phyloP scores from a whole-genome alignment of 2,888 invertebrate species.

The Aleiodes leptofemur region DNA sequence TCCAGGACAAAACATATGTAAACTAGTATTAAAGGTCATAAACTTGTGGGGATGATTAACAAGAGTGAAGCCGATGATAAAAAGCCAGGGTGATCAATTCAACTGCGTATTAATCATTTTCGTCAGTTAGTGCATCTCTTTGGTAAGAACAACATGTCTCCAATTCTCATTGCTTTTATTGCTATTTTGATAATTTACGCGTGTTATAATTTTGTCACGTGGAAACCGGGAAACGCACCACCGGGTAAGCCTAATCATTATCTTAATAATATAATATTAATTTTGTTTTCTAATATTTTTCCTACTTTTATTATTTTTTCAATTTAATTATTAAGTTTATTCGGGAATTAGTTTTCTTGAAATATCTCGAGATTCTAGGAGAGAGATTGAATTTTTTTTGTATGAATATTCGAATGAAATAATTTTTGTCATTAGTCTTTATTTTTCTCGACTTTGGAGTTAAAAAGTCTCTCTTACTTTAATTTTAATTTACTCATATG shows the following conservation, averaged over 20 bases:
- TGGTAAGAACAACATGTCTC: slow-evolving; percentile 41
- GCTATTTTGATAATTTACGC: slow-evolving; percentile 51
- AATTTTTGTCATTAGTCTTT: too few species aligned
- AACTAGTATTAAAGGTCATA: slow-evolving; percentile 13
- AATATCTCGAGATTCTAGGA: too few species aligned
- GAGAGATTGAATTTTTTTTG: too few species aligned
- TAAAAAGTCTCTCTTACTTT: too few species aligned
- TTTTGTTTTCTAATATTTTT: not conserved
- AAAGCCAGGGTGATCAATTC: not conserved
- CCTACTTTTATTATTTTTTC: not conserved
- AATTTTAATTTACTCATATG: too few species aligned
- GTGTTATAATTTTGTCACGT: slow-evolving; percentile 54
- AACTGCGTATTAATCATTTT: not conserved
- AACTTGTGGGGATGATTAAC: not conserved
- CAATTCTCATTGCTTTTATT: slow-evolving; percentile 42
- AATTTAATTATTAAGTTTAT: not conserved
- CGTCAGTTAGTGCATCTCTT: slow-evolving; percentile 17
- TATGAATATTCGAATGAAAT: too few species aligned
- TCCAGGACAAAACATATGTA: not conserved
- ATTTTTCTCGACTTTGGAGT: too few species aligned
- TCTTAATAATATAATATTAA: too few species aligned
- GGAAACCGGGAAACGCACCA: slow-evolving; percentile 77
- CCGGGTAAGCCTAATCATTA: slow-evolving; percentile 76
- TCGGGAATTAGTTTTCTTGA: too few species aligned
- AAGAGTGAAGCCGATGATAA: not conserved